phyloP scores from a whole-genome alignment of 1,140 invertebrate species.

The Drosophila bipectinata region DNA sequence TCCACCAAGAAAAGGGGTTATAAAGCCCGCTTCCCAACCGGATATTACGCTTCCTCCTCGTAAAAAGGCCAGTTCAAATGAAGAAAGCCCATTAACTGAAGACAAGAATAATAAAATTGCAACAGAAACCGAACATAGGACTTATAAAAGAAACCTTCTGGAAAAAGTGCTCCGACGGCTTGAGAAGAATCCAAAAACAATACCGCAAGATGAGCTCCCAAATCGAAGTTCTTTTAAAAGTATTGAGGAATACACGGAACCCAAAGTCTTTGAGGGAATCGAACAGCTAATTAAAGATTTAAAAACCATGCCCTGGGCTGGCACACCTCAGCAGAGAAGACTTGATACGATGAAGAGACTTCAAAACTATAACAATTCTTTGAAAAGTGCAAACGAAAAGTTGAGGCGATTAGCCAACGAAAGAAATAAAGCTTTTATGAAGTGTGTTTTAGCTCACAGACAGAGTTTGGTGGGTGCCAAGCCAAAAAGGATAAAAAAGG shows the following conservation, averaged over 20 bases:
- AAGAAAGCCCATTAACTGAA: neutral
- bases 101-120: neutral
- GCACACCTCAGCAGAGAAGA: neutral
- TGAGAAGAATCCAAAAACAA: neutral
- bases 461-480: too few relatives aligned
- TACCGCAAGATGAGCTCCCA: neutral
- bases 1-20: too few relatives aligned
- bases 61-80: neutral
- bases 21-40: too few relatives aligned
- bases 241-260: neutral
- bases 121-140: neutral
- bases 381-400: neutral
- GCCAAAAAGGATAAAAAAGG: too few relatives aligned
- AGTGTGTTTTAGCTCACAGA: too few relatives aligned
- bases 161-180: neutral
- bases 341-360: neutral
- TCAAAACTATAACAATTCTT: neutral
- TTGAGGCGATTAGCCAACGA: neutral
- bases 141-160: neutral
- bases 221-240: neutral
- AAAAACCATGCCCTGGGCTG: neutral
- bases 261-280: neutral
- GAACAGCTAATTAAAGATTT: neutral
- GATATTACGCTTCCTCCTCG: neutral
- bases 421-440: neutral